Evolutionary conservation across 2,888 invertebrate genomes (phyloP).

Genomic region (Athalia rosae): DNA sequence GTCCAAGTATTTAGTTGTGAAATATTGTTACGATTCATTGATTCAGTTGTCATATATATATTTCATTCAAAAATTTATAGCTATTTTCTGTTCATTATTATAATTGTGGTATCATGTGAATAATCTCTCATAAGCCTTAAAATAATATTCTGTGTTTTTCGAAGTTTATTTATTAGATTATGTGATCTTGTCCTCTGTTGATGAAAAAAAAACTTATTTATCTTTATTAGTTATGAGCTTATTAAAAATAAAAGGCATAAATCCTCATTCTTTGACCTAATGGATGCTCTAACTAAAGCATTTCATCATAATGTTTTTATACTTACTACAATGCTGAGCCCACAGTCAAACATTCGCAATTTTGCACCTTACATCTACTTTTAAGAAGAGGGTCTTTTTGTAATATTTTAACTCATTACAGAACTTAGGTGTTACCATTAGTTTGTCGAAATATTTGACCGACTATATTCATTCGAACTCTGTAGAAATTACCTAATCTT

Average conservation of each 20-base stretch:
- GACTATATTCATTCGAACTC: neutral
- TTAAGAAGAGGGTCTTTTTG: neutral
- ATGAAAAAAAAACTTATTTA: conserved; percentile 9
- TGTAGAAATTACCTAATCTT: neutral
- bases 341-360: conserved; percentile 4
- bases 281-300: neutral
- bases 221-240: conserved; percentile 6
- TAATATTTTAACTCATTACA: neutral
- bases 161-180: conserved; percentile 34
- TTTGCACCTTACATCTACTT: neutral
- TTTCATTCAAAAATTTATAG: conserved; percentile 27
- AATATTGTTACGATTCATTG: conserved; percentile 43
- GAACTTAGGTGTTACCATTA: neutral
- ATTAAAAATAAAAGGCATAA: neutral
- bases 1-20: conserved; percentile 53
- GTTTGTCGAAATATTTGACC: neutral
- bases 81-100: conserved; percentile 50
- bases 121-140: conserved; percentile 49
- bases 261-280: conserved; percentile 7
- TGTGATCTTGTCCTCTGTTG: conserved; percentile 9
- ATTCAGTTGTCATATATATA: conserved; percentile 47
- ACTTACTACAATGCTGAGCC: conserved; percentile 10
- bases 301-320: conserved; percentile 8
- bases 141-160: conserved; percentile 40
- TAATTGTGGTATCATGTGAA: conserved; percentile 53